A percentile compares a stretch with the other conserved stretches of the same genome.
phyloP scores from a whole-genome alignment of 2,888 invertebrate species.

The Pachydiplax longipennis region DNA sequence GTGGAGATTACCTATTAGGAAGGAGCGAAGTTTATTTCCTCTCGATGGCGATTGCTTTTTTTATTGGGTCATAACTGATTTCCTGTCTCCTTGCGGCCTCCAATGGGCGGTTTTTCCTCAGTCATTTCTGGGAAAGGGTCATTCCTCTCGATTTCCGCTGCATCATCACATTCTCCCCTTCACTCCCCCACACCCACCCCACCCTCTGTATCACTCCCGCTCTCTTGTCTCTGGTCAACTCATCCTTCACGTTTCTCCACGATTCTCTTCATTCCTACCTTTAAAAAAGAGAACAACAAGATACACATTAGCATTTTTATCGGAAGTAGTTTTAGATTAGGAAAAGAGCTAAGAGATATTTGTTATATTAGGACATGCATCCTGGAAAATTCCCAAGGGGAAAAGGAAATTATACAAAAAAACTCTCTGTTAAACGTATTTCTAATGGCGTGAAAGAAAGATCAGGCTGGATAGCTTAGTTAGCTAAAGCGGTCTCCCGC shows the following conservation, averaged over 20 bases:
- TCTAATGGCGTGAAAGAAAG: too few species aligned
- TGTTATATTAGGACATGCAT: too few species aligned
- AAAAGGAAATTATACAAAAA: too few species aligned
- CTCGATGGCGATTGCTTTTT: constrained; percentile 29
- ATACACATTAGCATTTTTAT: background rate
- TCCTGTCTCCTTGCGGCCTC: background rate
- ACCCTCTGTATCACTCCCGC: background rate
- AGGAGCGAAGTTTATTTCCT: background rate
- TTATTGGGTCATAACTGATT: constrained; percentile 25
- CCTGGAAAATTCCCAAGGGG: too few species aligned
- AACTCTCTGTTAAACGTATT: too few species aligned
- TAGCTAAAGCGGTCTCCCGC: too few species aligned
- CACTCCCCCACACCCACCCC: background rate
- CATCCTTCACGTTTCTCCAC: background rate
- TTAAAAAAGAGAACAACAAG: background rate
- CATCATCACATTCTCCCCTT: background rate
- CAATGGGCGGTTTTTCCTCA: background rate
- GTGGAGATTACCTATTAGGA: background rate
- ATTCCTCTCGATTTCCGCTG: background rate
- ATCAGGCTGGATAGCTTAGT: too few species aligned
- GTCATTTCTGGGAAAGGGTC: background rate
- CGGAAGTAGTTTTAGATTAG: too few species aligned
- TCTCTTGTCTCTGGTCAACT: background rate
- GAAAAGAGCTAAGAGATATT: too few species aligned
- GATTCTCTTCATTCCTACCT: background rate